Evolutionary conservation across 1,140 invertebrate species (phyloP), one percentile per base, ranked within the genome.

Genomic region (Zaprionus africanus): DNA sequence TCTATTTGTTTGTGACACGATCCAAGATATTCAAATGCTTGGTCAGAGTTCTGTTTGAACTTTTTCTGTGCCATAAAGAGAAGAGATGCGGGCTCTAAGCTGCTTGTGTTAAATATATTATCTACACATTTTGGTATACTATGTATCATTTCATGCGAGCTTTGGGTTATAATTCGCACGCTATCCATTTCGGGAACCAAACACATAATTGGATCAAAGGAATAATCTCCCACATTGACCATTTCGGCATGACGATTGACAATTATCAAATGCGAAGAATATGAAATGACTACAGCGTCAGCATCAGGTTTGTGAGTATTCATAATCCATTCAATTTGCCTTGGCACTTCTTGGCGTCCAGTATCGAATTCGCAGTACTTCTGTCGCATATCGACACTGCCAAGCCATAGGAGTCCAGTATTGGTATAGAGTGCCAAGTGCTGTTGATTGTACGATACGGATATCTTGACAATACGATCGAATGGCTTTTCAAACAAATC

Each of bases 101-200:
- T 99, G 76, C 98, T 98, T 49, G 99, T 98, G 56, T 96, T 94
- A 90, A 99, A 98, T 88, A 99, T 98, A 81, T 98, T 97, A 91
- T 97, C 96, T 3, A 98, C 96, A 36, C 97, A 97, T 59, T 95
- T 95, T 1, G 96, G 96, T 56, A 98, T 96, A 93, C 96, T 96
- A 92, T 99, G 97, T 53, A 99, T 94, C 80, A 99, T 95, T 93
- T 99, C 98, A 88, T 99, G 98, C 4, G 95, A 95, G 69, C 93
- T 94, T 83, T 96, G 96, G 0, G 97, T 96, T 19, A 99, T 93
- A 17, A 99, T 95, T 57, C 98, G 94, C 2, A 99, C 95, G 61
- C 98, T 97, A 93, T 99, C 98, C 82, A 98, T 96, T 94, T 99
- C 98, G n/a, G 96, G 95, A 13, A 98, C 95, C 9, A 98, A 93